These are phyloP conservation scores for Adrianichthys oophorus DNA, from an alignment of 2,797 vertebrate genomes.

Conservation along the genomic window DNA sequence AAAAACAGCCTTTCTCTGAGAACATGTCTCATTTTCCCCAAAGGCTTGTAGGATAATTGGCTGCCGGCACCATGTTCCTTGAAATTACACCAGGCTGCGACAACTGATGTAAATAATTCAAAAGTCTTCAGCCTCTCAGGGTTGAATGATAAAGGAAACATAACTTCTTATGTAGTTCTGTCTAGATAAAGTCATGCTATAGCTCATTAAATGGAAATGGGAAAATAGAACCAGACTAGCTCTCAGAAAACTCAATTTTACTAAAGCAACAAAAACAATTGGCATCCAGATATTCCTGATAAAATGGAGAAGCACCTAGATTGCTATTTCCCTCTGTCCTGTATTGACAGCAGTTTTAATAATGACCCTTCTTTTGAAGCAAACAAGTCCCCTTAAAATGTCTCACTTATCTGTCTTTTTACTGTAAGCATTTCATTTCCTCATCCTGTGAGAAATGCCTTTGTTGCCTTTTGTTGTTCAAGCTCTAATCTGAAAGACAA, in stretches of 20 bases:
- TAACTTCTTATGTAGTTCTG: conserved; percentile 25
- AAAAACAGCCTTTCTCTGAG: conserved; percentile 44
- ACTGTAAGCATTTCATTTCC: conserved; percentile 85
- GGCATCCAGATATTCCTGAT: conserved; percentile 49
- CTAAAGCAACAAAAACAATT: conserved; percentile 49
- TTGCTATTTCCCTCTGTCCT: conserved; percentile 56
- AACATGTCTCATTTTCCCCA: conserved; percentile 53
- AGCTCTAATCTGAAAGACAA: conserved; percentile 84
- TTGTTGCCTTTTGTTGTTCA: conserved; percentile 72
- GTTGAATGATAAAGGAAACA: conserved; percentile 32
- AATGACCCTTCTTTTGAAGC: conserved; percentile 44
- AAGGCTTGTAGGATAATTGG: conserved; percentile 59
- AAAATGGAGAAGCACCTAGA: conserved; percentile 38
- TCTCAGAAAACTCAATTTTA: conserved; percentile 38
- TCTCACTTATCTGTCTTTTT: conserved; percentile 56
- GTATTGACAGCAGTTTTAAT: conserved; percentile 57
- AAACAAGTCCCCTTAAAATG: conserved; percentile 55
- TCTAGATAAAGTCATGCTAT: conserved; percentile 35
- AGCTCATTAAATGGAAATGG: conserved; percentile 33
- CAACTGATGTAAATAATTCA: conserved; percentile 68
- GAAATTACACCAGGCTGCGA: conserved; percentile 59
- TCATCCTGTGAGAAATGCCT: conserved; percentile 74
- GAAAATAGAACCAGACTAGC: conserved; percentile 30
- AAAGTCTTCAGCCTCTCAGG: conserved; percentile 34
- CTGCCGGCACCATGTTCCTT: conserved; percentile 43